Evolutionary conservation across 2,888 invertebrate species (phyloP).

Genomic region (Caenorhabditis doughertyi): DNA sequence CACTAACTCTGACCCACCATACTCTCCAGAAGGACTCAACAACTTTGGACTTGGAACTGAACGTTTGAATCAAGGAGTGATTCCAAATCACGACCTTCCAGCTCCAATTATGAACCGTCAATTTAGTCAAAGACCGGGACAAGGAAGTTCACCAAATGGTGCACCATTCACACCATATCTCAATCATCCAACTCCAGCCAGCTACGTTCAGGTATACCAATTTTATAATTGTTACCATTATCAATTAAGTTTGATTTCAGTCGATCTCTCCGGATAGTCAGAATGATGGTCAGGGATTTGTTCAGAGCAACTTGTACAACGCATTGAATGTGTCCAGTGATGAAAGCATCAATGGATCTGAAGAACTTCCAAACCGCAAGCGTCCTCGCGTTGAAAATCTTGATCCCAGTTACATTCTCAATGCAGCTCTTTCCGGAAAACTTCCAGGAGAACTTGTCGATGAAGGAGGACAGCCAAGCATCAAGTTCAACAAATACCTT

Average conservation of each 20-base stretch:
- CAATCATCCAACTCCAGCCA: conserved; percentile 60
- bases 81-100: conserved; percentile 61
- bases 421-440: conserved; percentile 47
- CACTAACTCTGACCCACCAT: conserved; percentile 78
- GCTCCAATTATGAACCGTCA: conserved; percentile 48
- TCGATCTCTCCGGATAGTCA: conserved; percentile 58
- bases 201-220: conserved; percentile 44
- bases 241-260: conserved; percentile 15
- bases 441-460: conserved; percentile 36
- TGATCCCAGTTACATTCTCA: conserved; percentile 53
- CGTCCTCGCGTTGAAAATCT: conserved; percentile 57
- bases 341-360: conserved; percentile 67
- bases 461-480: conserved; percentile 65
- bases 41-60: conserved; percentile 63
- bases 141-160: conserved; percentile 31
- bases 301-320: conserved; percentile 51
- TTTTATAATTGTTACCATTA: neutral
- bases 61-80: conserved; percentile 66
- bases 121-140: conserved; percentile 23
- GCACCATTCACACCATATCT: conserved; percentile 41
- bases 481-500: conserved; percentile 78
- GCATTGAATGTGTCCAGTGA: conserved; percentile 65
- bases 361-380: conserved; percentile 63
- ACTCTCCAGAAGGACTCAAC: conserved; percentile 78
- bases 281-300: conserved; percentile 38